Evolutionary conservation across 2,797 vertebrate species (phyloP).

Genomic region (Lacerta agilis): DNA sequence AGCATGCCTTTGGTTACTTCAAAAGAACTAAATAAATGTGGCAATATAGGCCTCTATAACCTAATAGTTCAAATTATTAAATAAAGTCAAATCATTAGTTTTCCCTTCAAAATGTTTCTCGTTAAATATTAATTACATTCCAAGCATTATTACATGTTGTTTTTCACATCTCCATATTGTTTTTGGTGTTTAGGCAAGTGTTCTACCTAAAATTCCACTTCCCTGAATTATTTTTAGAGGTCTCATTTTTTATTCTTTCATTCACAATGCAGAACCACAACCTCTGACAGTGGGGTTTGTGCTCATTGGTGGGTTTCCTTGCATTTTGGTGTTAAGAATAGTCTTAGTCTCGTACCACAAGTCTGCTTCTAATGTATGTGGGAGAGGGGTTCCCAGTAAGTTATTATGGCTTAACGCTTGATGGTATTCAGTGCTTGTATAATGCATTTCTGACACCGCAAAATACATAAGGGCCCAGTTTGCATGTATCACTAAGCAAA

Average conservation of each 20-base stretch:
- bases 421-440: no score
- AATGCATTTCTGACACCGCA: no score
- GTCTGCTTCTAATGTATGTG: background rate
- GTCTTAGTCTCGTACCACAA: background rate
- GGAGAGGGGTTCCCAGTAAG: background rate
- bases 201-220: background rate
- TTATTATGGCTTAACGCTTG: background rate
- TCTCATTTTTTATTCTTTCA: background rate
- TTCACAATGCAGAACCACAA: background rate
- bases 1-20: accelerated
- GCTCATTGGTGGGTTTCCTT: background rate
- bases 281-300: no score
- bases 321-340: background rate
- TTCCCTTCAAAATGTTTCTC: background rate
- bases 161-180: background rate
- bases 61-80: background rate
- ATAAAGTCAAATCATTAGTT: background rate
- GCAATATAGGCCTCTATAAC: background rate
- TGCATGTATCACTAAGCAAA: no score
- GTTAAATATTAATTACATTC: background rate
- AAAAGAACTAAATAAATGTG: background rate
- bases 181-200: background rate
- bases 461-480: no score
- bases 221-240: background rate
- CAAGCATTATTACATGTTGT: background rate